Percentiles rank a stretch among this genome's conserved stretches.
phyloP scores from a whole-genome alignment of 2,797 vertebrate genomes.

The Mycteria americana region DNA sequence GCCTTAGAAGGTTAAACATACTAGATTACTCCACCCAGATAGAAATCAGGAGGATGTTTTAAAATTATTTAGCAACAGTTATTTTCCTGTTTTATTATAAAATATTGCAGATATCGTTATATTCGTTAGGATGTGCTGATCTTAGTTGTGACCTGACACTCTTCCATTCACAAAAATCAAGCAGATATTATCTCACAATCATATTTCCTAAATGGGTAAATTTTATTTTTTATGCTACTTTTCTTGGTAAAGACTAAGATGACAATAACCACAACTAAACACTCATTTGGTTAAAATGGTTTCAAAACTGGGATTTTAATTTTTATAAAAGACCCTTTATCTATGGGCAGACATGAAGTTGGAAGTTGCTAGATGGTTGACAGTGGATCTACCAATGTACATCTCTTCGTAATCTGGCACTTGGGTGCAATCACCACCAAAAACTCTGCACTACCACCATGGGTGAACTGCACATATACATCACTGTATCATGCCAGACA shows the following conservation, averaged over 20 bases:
- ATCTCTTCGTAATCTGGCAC: neutral
- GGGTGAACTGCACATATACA: neutral
- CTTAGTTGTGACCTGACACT: neutral
- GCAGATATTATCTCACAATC: neutral
- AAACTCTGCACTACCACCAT: neutral
- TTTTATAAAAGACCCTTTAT: neutral
- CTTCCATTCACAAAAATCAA: neutral
- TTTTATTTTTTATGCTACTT: neutral
- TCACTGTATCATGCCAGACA: neutral
- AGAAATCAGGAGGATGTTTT: slow-evolving; percentile 34
- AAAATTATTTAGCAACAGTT: neutral
- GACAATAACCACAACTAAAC: neutral
- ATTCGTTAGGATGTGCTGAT: neutral
- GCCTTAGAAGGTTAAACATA: slow-evolving; percentile 36
- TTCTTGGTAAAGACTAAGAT: neutral
- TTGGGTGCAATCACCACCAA: neutral
- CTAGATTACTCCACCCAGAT: slow-evolving; percentile 5
- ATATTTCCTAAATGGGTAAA: neutral
- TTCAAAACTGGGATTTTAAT: neutral
- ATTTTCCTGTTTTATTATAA: neutral
- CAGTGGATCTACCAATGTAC: neutral
- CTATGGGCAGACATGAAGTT: neutral
- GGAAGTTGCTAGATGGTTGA: neutral
- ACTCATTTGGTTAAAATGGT: neutral
- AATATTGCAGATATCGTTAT: neutral